Conservation (phyloP, 92 coral and sea anemone genomes). For the Heteractis magnifica region DNA sequence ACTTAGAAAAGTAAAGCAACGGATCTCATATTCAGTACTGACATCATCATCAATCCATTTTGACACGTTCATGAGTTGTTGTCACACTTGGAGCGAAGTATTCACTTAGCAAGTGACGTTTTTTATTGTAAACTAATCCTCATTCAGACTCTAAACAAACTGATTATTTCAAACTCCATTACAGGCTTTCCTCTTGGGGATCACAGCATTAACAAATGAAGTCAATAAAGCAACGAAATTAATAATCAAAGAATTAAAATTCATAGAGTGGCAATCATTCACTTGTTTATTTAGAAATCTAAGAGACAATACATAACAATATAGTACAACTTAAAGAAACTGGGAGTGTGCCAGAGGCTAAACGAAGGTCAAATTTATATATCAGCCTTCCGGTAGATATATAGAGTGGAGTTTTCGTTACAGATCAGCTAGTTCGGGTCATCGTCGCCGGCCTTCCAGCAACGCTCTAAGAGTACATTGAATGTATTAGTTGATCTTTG, state of each 20-base stretch:
- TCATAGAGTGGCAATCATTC: neutral
- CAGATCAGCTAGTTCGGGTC: neutral
- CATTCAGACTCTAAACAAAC: neutral
- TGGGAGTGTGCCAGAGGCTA: neutral
- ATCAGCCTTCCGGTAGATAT: neutral
- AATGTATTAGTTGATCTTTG: neutral
- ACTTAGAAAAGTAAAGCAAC: neutral
- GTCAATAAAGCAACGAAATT: neutral
- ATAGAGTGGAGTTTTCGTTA: neutral
- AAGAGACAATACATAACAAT: neutral
- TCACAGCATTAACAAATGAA: neutral
- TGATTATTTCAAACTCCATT: neutral
- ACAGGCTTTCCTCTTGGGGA: neutral
- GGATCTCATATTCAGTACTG: neutral
- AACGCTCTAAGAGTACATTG: neutral
- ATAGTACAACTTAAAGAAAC: neutral
- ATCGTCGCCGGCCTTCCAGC: neutral
- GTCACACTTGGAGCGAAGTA: neutral
- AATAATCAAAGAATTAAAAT: neutral
- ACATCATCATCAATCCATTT: neutral
- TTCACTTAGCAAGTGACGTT: neutral
- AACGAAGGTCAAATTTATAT: neutral
- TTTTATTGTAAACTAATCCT: slow-evolving; percentile 1
- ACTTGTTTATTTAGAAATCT: neutral
- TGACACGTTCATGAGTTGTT: neutral